Evolutionary conservation across 2,888 invertebrate species (phyloP), one percentile per base, ranked within the genome.

Genomic region (Anthophora plumipes): DNA sequence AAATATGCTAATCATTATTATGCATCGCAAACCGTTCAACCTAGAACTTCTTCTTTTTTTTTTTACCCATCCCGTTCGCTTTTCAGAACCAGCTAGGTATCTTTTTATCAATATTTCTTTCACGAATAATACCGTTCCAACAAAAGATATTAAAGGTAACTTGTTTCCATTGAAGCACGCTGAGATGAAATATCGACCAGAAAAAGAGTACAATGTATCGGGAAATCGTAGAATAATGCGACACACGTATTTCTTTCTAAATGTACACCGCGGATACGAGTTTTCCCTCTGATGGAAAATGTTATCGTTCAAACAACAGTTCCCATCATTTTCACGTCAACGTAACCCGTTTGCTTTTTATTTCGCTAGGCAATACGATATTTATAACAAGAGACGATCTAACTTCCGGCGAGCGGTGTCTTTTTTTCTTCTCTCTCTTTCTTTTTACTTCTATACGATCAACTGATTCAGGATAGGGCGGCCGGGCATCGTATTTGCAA

Each of bases 401-500:
- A 50, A 64, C 57, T 66, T 77, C 74, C 76, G 57, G 14, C 43
- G 57, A 22, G n/a, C n/a, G 0, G 31, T 43, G 37, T 39, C 7
- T 25, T 54, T 54, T 54, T 57, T n/a, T n/a, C n/a, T n/a, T n/a
- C n/a, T n/a, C n/a, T n/a, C n/a, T n/a, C n/a, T n/a, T n/a, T n/a
- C n/a, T n/a, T n/a, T 43, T 48, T 41, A 4, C 20, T 64, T 57
- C 25, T 64, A 37, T 20, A 37, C 50, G n/a, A 22, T 22, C 64
- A 50, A 63, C 41, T 50, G 63, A 22, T 43, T 74, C 48, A 37
- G 17, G 43, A 77, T 37, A 17, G 41, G 12, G 39, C 31, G 9
- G 31, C 61, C 46, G 37, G 25, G n/a, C 46, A 75, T 77, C 54
- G 50, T 20, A 52, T 41, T 75, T 37, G 66, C 76, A 68, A 68